Base-by-base conservation (phyloP, 2,888 invertebrate genomes). In the Amphipoea lucens region DNA sequence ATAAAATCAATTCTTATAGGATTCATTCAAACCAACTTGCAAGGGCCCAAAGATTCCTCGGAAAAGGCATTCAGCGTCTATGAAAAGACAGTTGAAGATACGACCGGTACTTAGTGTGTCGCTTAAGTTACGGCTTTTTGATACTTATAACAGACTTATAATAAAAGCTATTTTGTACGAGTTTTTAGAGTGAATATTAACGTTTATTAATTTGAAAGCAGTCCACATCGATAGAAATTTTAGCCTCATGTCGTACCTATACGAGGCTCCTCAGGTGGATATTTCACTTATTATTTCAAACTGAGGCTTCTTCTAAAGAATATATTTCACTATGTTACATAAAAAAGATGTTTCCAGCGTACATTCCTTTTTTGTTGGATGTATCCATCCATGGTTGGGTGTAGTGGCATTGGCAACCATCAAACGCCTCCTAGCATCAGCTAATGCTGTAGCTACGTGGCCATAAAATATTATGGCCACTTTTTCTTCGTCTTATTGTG, bases 31-130 rank as follows among this genome's bases (percentile, higher is more conserved):
- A 75, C 65, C 62, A 83, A 78, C 62, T 62, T 77, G 51, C 63
- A 74, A 76, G 57, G 42, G 20, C 62, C 87, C 20, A 91, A 90
- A 85, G 86, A 88, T 69, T 83, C 90, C 45, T 81, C 88, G 51
- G 83, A 85, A 76, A 85, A 87, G 20, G 73, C 88, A 54, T 40
- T 86, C 29, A 90, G 86, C 75, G 86, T 81, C 48, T 87, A 80
- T 74, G 89, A 90, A 87, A 88, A 90, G 74, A 82, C 86, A 4
- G 79, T 90, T 78, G 90, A 89, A 85, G 86, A 90, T 54, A 85
- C 92, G 36, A 86, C 87, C 79, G 94, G 95, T 94, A 94, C 29
- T 48, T 66, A 36, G 71, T 20, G 72, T 74, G 76, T 51, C 9
- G 84, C 76, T 79, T 85, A 23, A 45, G 14, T 66, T 45, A 70